Evolutionary conservation across 2,888 invertebrate genomes (phyloP), one percentile per base, ranked within the genome.

Genomic region (Listrodromus nycthemerus): DNA sequence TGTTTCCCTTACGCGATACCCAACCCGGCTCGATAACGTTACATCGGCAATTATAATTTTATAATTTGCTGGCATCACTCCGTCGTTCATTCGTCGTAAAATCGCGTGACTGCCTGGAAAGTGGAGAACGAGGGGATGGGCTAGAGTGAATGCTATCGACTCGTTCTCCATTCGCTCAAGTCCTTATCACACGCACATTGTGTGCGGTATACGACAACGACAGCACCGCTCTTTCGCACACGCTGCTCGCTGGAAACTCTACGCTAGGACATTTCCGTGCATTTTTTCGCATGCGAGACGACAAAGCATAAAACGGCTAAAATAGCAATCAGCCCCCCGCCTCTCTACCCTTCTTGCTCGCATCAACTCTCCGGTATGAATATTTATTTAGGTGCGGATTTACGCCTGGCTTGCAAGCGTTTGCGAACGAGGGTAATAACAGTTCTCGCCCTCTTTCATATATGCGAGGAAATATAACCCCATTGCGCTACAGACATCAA

Each of bases 381-480:
- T 82, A 82, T 82, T 82, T 78, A 82, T 82, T 19, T 70, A 55
- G 41, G 69, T 69, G 78, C 52, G 69, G 55, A 78, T 78, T 78
- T 74, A 70, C 81, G 71, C 76, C 76, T 76, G 81, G 76, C 10
- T 48, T 71, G 55, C 19, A 24, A 27, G 30, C 63, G 37, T 27
- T 65, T 65, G 21, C 55, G 19, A 30, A 71, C 71, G 58, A 24
- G 21, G 58, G 48, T 70, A 48, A 19, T 61, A 50, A 37, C 70
- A 66, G 41, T 70, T 63, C 41, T 30, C 21, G 65, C 7, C n/a
- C 55, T 6, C 5, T 24, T 13, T 37, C 13, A 10, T 16, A 21
- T 55, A n/a, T 33, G 66, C 16, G 66, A 48, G 41, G 24, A 66
- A 71, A 71, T 76, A 6, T 13, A 63, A 70, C 69, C 45, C 21